Evolutionary conservation across 2,888 invertebrate genomes (phyloP), one percentile per base, ranked within the genome.

Genomic region (Calameuta idolon): DNA sequence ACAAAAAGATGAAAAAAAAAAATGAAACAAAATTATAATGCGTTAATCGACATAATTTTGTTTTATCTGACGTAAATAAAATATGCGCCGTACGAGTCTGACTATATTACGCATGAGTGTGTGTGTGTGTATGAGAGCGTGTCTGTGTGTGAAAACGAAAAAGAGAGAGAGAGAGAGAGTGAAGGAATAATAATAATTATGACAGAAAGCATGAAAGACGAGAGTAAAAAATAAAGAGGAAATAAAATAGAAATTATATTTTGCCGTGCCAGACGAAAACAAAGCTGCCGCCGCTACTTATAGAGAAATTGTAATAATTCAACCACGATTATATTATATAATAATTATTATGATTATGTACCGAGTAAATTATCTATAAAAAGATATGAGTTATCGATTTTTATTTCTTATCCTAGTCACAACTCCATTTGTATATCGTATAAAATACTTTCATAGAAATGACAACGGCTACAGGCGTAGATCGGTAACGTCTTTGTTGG

Each of bases 341-440:
- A 79, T 74, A 74, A 81, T 81, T 83, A 85, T 85, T 85, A 86
- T 83, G 77, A 87, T 83, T 87, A 84, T 87, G 85, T 88, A 88
- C 83, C 85, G 85, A 87, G 86, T 88, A 88, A 88, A 88, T 88
- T 88, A 87, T 87, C 83, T 87, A 86, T 82, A 85, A 87, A 86
- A 85, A 69, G 71, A 84, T 12, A 40, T n/a, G 5, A 4, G 1
- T 4, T 5, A 4, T 15, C 15, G 40, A 40, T 40, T 40, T 5
- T 15, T 15, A 40, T 15, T 40, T 15, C 4, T 40, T 5, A 15
- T 40, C 40, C 40, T 5, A 40, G 4, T 15, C 4, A 4, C 15
- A 5, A 40, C 15, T 15, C 5, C 5, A 15, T 15, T 40, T 15
- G 40, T 40, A 12, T 3, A 37, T 12, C 12, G 37, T 35, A 35